phyloP scores from a whole-genome alignment of 1,140 invertebrate genomes.

The Drosophila mayri region DNA sequence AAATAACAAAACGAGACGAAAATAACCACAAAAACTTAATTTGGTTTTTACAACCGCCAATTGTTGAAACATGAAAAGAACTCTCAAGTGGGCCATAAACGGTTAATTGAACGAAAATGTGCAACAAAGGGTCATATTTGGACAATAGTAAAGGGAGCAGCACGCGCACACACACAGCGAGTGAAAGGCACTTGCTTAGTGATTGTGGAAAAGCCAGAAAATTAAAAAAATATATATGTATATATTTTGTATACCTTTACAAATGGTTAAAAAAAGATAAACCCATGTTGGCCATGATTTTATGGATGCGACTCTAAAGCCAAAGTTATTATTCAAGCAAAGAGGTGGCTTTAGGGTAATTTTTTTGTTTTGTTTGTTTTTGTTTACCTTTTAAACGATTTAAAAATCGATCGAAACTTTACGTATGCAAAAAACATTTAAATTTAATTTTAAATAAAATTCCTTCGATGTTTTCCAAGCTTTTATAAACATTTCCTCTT shows the following conservation, averaged over 20 bases:
- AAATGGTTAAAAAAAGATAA: slow-evolving; percentile 3
- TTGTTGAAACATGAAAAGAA: slow-evolving; percentile 47
- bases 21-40: slow-evolving; percentile 49
- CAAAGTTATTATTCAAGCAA: neutral
- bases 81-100: slow-evolving; percentile 48
- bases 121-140: slow-evolving; percentile 42
- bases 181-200: slow-evolving; percentile 35
- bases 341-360: neutral
- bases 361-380: neutral
- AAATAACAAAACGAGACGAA: slow-evolving; percentile 11
- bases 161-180: neutral
- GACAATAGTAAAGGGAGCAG: slow-evolving; percentile 3
- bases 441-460: neutral
- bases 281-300: no score
- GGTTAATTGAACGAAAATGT: slow-evolving; percentile 45
- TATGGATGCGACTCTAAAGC: neutral
- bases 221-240: neutral
- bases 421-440: no score
- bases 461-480: neutral
- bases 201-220: slow-evolving; percentile 25
- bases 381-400: neutral
- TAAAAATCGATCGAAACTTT: no score
- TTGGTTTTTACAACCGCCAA: slow-evolving; percentile 41
- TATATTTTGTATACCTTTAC: neutral
- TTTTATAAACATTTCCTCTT: neutral